Conservation (phyloP, 2,797 vertebrate species). For the Buceros bicornis region DNA sequence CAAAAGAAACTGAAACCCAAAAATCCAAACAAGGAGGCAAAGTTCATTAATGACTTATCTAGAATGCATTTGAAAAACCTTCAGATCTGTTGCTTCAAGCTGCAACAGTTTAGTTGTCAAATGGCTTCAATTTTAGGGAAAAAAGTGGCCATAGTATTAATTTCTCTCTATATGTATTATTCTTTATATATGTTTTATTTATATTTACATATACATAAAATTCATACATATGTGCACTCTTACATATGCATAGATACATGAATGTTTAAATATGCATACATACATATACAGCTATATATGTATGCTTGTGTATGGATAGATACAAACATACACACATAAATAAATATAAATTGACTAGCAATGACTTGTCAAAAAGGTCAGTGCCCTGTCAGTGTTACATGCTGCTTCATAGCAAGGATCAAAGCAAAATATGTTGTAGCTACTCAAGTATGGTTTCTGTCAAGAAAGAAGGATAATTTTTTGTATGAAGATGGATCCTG, state of each 20-base stretch:
- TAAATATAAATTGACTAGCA: not conserved
- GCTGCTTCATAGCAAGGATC: not conserved
- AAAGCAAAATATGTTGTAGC: not conserved
- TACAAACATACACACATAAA: not conserved
- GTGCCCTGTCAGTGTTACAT: not conserved
- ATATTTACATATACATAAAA: not conserved
- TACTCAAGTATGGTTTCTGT: not conserved
- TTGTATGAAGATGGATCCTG: not conserved
- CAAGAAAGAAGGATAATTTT: not conserved
- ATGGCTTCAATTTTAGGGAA: not conserved
- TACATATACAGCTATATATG: not conserved
- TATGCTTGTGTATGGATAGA: not conserved
- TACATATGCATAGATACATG: accelerated
- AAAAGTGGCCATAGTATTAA: accelerated
- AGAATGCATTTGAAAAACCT: not conserved
- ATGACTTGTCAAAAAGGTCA: not conserved
- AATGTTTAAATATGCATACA: not conserved
- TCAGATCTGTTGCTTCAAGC: not conserved
- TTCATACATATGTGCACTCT: not conserved
- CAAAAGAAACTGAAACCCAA: not conserved
- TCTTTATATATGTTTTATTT: not conserved
- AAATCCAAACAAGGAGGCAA: not conserved
- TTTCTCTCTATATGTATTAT: not conserved
- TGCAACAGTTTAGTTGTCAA: not conserved
- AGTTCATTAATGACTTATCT: not conserved